Percentiles rank a stretch among this genome's conserved stretches.
These are phyloP conservation scores for Anser cygnoides DNA, from an alignment of 2,113 vertebrate genomes.

Conservation along the genomic window DNA sequence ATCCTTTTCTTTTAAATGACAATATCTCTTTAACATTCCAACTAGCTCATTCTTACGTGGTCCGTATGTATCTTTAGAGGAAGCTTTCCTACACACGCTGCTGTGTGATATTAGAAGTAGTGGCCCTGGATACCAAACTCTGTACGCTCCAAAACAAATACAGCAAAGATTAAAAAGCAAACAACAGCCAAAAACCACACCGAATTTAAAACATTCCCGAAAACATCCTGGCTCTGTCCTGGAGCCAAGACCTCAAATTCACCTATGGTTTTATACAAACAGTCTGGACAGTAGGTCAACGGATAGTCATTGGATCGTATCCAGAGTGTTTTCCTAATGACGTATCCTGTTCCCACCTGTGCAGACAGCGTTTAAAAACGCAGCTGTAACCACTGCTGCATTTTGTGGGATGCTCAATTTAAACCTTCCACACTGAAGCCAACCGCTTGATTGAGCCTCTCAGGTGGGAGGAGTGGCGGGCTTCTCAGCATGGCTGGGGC, in stretches of 20 bases:
- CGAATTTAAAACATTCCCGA: not conserved
- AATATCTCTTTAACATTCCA: not conserved
- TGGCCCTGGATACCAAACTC: not conserved
- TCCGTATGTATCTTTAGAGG: not conserved
- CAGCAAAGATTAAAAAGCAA: not conserved
- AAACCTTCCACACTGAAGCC: not conserved
- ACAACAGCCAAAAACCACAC: not conserved
- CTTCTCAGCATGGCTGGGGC: too few species aligned
- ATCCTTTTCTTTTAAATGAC: not conserved
- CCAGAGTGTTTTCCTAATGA: not conserved
- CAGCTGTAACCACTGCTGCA: not conserved
- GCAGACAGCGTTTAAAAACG: not conserved
- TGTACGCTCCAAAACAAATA: not conserved
- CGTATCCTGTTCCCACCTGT: not conserved
- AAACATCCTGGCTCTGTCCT: not conserved
- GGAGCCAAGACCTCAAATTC: not conserved
- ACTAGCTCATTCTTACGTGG: not conserved
- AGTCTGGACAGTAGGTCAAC: not conserved
- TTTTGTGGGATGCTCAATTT: not conserved
- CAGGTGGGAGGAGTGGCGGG: accelerated
- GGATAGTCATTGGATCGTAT: not conserved
- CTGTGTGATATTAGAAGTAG: not conserved
- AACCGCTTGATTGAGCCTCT: accelerated
- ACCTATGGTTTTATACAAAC: not conserved
- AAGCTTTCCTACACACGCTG: not conserved